Evolutionary conservation across 2,888 invertebrate genomes (phyloP), one percentile per base, ranked within the genome.

Genomic region (Euphydryas editha): DNA sequence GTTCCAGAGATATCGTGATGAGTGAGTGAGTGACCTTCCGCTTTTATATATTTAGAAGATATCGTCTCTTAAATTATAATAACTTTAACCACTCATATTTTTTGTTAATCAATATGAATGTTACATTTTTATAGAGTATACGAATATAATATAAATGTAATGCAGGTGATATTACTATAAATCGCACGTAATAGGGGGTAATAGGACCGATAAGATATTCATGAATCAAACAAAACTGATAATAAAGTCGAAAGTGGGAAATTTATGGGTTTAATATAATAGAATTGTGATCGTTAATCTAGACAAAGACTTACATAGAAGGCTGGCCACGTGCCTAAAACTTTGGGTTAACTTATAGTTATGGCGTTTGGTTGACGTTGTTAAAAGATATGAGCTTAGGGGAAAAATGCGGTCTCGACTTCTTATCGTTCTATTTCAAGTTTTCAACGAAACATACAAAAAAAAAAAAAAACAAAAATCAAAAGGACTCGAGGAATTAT

Each of bases 281-380:
- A 67, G 67, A 69, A 71, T 60, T 67, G 67, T 65, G 62, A 65
- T 70, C 71, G 67, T 71, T 71, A 70, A 71, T 71, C 71, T 67
- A 55, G 59, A 62, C 62, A 65, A 65, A 65, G 67, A 70, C 62
- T 63, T 68, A 68, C 64, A 68, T 63, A 54, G 49, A 62, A 65
- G 67, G 61, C 65, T 71, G 71, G 71, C 71, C 62, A 59, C 42
- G 65, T 71, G 71, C 71, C 71, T 71, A 70, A 70, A 71, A 69
- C 65, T 70, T 70, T 44, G 58, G 39, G 49, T 44, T 62, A 67
- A 67, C 67, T 62, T 69, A 69, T 60, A 59, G 70, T 62, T 59
- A 68, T 65, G 44, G 70, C 67, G 61, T 65, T 57, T 46, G 62
- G 58, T 65, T 46, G 59, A 54, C 59, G 51, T 51, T 49, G 30